Conservation (phyloP, 2,888 invertebrate species). For the Coremacera marginata region DNA sequence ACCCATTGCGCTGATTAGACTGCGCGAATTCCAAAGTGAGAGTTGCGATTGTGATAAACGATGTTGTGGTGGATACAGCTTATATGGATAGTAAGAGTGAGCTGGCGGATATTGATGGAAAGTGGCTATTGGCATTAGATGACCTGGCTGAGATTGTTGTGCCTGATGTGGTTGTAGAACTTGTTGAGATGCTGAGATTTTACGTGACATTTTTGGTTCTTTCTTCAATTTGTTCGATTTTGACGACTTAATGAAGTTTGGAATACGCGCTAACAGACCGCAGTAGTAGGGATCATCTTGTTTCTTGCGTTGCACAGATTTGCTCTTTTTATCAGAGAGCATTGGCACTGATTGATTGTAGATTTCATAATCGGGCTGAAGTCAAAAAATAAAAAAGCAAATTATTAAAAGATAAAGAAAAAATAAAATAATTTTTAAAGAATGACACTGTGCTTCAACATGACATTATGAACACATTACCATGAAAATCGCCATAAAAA, state of each 20-base stretch:
- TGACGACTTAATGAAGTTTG: conserved; percentile 76
- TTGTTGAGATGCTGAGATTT: conserved; percentile 66
- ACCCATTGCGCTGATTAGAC: conserved; percentile 68
- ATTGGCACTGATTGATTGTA: conserved; percentile 58
- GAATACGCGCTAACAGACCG: conserved; percentile 77
- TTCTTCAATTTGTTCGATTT: conserved; percentile 58
- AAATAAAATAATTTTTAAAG: neutral
- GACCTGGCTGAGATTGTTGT: conserved; percentile 57
- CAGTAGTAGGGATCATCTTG: conserved; percentile 80
- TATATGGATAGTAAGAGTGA: conserved; percentile 65
- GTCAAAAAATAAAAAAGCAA: neutral
- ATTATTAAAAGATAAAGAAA: neutral
- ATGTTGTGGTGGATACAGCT: conserved; percentile 66
- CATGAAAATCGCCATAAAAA: too few species aligned
- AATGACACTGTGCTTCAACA: too few species aligned
- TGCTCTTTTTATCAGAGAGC: conserved; percentile 57
- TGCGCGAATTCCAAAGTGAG: conserved; percentile 67
- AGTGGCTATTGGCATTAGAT: conserved; percentile 66
- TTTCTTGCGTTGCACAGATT: conserved; percentile 62
- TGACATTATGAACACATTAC: too few species aligned
- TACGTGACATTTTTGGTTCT: conserved; percentile 65
- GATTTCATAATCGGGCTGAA: conserved; percentile 66
- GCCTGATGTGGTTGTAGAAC: conserved; percentile 53
- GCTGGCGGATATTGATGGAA: conserved; percentile 61
- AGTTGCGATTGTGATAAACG: conserved; percentile 67